Conservation (phyloP, 2,113 vertebrate genomes). For the Antigone vipio region DNA sequence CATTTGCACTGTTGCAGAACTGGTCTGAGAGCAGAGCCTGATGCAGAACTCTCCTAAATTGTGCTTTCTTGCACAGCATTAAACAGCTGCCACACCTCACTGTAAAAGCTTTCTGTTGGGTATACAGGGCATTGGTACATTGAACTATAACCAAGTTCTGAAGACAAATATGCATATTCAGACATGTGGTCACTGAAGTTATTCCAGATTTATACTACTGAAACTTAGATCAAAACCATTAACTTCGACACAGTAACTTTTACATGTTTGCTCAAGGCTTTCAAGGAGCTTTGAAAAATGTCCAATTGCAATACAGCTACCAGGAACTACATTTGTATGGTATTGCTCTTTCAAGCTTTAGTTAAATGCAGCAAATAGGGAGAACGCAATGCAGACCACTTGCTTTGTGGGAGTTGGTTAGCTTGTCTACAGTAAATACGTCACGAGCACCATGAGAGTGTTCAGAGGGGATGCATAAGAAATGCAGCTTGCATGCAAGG, state of each 20-base stretch:
- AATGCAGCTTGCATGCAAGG: background rate
- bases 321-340: background rate
- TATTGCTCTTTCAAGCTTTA: background rate
- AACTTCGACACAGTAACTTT: background rate
- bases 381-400: background rate
- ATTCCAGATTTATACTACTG: constrained; percentile 8
- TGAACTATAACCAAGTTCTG: background rate
- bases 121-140: background rate
- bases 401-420: background rate
- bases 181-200: background rate
- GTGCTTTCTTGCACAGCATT: background rate
- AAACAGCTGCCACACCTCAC: background rate
- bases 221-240: constrained; percentile 35
- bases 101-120: background rate
- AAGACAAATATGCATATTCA: background rate
- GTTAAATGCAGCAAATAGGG: background rate
- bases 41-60: background rate
- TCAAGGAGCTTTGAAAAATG: constrained; percentile 15
- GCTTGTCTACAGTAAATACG: background rate
- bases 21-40: background rate
- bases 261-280: background rate
- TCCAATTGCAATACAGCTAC: background rate
- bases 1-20: background rate
- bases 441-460: background rate
- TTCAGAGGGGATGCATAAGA: background rate